Base-by-base conservation (phyloP, 2,113 vertebrate species). In the Reinhardtius hippoglossoides region DNA sequence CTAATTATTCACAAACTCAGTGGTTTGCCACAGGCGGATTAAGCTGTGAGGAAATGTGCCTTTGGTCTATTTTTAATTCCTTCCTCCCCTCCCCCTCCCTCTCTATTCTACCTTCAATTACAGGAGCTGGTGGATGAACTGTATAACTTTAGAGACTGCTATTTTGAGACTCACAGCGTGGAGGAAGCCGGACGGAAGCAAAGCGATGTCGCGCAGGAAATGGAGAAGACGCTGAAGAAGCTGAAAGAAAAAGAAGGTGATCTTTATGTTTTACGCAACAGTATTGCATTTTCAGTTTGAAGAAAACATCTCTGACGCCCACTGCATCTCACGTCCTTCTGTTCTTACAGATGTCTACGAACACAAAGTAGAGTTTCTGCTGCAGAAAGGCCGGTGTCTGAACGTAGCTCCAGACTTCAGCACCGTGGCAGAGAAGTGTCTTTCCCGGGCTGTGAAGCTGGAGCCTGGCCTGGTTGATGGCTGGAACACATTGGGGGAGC, bases 401-500 rank as follows among this genome's bases (percentile, higher is more conserved):
- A 97, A 96, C 16, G 93, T 96, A 10, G 90, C 89, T 18, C 90
- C 94, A 0, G 93, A 94, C 54, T 97, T 95, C 35, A 96, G 92
- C 20, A 46, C 87, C 0, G 67, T 78, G 37, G 96, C 96, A 0
- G 96, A 98, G 72, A 95, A 95, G 68, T 91, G 92, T 65, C 94
- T 98, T 20, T 96, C 95, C 35, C 94, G 95, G 3, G 96, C 97
- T 0, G 96, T 98, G 69, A 98, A 98, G 84, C 90, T 98, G 91
- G 93, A 97, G 9, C 97, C 97, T 0, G 87, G 92, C 37, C 91
- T 97, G 74, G 95, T 97, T 4, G 96, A 97, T 69, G 97, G 93
- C 57, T 97, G 97, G 97, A 98, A 97, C 92, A 95, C 94, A 35
- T 83, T 98, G 78, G 97, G 97, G 14, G 97, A 98, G 87, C 95